A percentile compares a stretch with the other conserved stretches of the same genome.
Conservation (phyloP, 2,113 vertebrate genomes). For the Anarhynchus alexandrinus region DNA sequence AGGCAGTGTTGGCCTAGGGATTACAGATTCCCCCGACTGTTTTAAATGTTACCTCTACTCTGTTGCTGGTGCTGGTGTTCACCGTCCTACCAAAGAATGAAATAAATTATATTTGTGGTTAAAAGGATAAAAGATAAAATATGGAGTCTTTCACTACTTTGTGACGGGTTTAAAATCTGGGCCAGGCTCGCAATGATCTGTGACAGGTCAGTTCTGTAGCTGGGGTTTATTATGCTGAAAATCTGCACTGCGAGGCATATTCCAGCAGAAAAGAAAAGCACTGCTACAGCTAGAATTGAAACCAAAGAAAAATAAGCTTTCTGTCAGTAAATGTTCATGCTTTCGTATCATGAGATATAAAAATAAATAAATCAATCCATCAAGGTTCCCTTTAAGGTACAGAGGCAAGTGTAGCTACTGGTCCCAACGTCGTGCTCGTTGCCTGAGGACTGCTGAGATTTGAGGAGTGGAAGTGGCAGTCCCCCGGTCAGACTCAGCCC, state of each 20-base stretch:
- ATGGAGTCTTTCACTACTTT: not conserved
- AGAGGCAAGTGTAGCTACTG: not conserved
- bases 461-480: not conserved
- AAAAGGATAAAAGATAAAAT: conserved; percentile 42
- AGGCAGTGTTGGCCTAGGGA: not conserved
- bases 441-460: not conserved
- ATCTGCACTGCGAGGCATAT: conserved; percentile 8
- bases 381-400: not conserved
- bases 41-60: not conserved
- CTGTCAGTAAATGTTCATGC: not conserved
- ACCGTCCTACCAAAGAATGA: not conserved
- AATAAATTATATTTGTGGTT: not conserved
- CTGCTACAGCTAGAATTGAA: not conserved
- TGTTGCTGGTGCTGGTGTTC: not conserved
- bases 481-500: not conserved
- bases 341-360: not conserved
- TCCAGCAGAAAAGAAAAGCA: not conserved
- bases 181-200: conserved; percentile 16
- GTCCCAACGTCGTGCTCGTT: not conserved
- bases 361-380: not conserved
- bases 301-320: not conserved
- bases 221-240: conserved; percentile 54
- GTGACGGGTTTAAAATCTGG: conserved; percentile 32
- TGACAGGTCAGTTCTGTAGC: conserved; percentile 38
- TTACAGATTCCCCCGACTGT: not conserved